A percentile compares a stretch with the other conserved stretches of the same genome.
phyloP scores from a whole-genome alignment of 2,113 vertebrate species.

The Cacatua alba region DNA sequence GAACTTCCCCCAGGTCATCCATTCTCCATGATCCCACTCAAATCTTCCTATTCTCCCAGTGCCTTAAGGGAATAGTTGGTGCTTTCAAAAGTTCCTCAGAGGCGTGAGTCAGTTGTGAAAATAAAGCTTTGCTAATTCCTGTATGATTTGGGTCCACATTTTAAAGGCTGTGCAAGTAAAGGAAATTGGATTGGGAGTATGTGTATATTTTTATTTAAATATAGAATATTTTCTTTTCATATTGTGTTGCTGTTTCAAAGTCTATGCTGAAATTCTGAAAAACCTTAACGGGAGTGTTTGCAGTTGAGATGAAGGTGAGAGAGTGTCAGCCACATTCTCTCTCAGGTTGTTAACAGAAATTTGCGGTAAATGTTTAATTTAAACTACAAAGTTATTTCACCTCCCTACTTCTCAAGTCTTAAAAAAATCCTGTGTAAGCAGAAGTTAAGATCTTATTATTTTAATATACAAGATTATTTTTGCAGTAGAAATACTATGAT shows the following conservation, averaged over 20 bases:
- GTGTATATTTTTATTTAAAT: background rate
- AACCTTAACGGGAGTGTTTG: fast-evolving
- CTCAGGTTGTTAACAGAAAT: background rate
- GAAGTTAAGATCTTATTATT: background rate
- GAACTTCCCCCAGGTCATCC: background rate
- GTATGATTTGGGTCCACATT: background rate
- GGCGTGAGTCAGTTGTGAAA: background rate
- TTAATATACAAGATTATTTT: background rate
- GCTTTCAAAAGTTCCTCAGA: background rate
- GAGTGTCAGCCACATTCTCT: background rate
- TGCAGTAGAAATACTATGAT: background rate
- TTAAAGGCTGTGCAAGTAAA: background rate
- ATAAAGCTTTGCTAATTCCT: background rate
- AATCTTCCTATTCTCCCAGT: background rate
- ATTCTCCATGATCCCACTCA: fast-evolving
- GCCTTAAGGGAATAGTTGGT: background rate
- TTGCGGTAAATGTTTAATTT: background rate
- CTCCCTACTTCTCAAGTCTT: background rate
- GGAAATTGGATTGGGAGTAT: too few relatives aligned
- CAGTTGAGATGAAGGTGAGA: background rate
- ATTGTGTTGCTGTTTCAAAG: background rate
- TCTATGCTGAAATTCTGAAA: background rate
- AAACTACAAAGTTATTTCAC: background rate
- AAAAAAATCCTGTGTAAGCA: background rate
- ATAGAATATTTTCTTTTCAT: background rate